Evolutionary conservation across 2,113 vertebrate genomes (phyloP), one percentile per base, ranked within the genome.

Genomic region (Chamaea fasciata): DNA sequence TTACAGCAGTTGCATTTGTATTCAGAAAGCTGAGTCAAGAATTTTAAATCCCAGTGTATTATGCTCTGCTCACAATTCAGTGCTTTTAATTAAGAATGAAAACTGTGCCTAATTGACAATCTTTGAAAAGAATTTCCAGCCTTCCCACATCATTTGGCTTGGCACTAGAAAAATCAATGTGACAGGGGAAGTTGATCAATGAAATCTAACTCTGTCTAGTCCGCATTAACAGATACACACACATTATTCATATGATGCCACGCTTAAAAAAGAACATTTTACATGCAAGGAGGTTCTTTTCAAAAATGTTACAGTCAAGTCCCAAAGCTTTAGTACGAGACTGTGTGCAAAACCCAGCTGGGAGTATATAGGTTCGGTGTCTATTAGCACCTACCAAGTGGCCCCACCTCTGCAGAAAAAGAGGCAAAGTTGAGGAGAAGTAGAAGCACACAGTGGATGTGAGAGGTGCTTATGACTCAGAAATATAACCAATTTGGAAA

Each of bases 31-130:
- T 94, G 95, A 97, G 73, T 93, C 77, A 89, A 96, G 92, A 92
- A 94, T 94, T 95, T 94, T 81, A 95, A 96, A 96, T 84, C 95
- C 62, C 92, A 79, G 62, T 55, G 83, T 77, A 95, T 96, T 95
- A 95, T 94, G 83, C 53, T 62, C 88, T 75, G 79, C 92, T 96
- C 96, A 93, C 94, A 96, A 96, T 96, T 97, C 92, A 93, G 80
- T 73, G 90, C 69, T 96, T 96, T 96, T 96, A 97, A 97, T 96
- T 97, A 95, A 97, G 94, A 90, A 87, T 89, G 95, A 97, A 97
- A 97, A 96, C 94, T 94, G 96, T 95, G 86, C 89, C 94, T 96
- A 97, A 96, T 92, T 96, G 92, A 90, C 94, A 96, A 56, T 70
- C 92, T 97, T 92, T 93, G 86, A 93, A 96, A 93, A 93, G 93